Conservation (phyloP, 1,140 invertebrate species). For the Lepidotrigona ventralis region DNA sequence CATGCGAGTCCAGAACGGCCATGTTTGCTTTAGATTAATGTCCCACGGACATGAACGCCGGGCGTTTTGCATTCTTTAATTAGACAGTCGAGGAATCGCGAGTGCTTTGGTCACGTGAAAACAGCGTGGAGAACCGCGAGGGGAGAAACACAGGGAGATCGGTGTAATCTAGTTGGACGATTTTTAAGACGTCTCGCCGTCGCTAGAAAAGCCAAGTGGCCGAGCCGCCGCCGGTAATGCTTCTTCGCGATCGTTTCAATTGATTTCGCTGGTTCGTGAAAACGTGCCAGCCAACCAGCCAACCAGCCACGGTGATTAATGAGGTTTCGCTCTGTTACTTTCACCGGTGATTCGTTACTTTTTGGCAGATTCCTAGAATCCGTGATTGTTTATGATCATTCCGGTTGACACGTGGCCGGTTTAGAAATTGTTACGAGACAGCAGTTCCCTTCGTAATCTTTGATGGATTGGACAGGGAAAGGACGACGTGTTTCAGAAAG, state of each 20-base stretch:
- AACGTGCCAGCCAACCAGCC: slow-evolving; percentile 2
- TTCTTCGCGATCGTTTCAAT: slow-evolving; percentile 16
- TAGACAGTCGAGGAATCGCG: slow-evolving; percentile 62
- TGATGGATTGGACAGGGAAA: not conserved
- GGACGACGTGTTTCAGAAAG: not conserved
- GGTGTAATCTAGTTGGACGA: not conserved
- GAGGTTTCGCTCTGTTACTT: not conserved
- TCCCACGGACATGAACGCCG: slow-evolving; percentile 69
- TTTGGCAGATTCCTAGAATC: not conserved
- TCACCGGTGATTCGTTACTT: not conserved
- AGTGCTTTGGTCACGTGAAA: slow-evolving; percentile 27
- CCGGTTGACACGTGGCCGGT: not conserved
- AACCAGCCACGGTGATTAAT: not conserved
- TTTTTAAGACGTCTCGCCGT: slow-evolving; percentile 23
- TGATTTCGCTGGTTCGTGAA: not conserved
- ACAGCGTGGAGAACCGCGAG: not conserved
- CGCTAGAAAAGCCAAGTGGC: not conserved
- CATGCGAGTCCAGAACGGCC: slow-evolving; percentile 62
- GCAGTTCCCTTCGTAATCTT: not conserved
- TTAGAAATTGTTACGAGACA: not conserved
- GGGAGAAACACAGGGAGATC: not conserved
- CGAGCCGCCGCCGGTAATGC: not conserved
- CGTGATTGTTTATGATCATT: not conserved
- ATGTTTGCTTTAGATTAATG: slow-evolving; percentile 78
- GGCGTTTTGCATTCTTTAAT: slow-evolving; percentile 73